Evolutionary conservation across 2,113 vertebrate species (phyloP).

Genomic region (Prunella himalayana): DNA sequence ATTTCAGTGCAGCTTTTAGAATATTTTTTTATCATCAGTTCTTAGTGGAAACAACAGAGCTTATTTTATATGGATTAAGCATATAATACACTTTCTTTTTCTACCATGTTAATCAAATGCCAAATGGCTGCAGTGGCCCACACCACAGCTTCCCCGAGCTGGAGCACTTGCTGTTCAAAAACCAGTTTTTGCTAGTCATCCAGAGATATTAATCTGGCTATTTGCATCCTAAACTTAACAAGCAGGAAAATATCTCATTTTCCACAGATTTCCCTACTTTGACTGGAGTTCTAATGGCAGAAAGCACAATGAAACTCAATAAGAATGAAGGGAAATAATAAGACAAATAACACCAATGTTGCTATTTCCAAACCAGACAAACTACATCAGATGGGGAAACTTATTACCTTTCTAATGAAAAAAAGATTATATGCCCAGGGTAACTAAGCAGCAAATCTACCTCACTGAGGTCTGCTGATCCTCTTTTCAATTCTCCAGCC

Average conservation of each 20-base stretch:
- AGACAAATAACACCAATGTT: not conserved
- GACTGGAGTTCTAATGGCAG: not conserved
- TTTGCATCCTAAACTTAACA: not conserved
- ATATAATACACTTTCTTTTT: not conserved
- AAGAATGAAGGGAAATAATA: not conserved
- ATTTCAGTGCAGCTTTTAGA: not conserved
- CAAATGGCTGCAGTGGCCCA: not conserved
- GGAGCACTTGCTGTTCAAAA: not conserved
- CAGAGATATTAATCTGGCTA: not conserved
- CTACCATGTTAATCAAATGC: not conserved
- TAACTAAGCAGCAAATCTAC: constrained; percentile 64
- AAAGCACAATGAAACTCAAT: not conserved
- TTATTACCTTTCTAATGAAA: not conserved
- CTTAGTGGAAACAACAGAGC: not conserved
- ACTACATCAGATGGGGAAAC: not conserved
- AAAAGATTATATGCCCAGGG: not conserved
- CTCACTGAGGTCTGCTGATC: constrained; percentile 86
- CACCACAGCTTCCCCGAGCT: not conserved
- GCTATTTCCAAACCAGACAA: not conserved
- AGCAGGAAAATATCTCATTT: not conserved
- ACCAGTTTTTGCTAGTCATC: not conserved
- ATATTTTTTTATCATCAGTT: not conserved
- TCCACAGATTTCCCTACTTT: not conserved
- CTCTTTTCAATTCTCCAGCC: constrained; percentile 94
- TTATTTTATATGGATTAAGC: not conserved